Evolutionary conservation across 2,113 vertebrate species (phyloP).

Genomic region (Camelus bactrianus): DNA sequence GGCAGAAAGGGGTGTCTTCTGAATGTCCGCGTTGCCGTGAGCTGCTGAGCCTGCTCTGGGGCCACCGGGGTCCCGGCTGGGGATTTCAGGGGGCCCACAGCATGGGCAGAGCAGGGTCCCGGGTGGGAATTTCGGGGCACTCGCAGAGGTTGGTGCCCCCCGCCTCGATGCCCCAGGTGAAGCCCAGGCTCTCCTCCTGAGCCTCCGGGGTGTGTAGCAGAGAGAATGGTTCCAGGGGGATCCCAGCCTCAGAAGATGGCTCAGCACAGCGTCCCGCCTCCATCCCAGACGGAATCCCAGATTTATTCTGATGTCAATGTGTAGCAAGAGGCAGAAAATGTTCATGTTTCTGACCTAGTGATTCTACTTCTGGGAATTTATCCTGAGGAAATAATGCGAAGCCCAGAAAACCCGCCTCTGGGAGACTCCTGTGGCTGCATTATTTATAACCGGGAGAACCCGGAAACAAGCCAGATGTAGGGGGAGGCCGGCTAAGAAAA

Average conservation of each 20-base stretch:
- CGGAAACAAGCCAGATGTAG: background rate
- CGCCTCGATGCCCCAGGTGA: background rate
- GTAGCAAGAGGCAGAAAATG: rapidly evolving
- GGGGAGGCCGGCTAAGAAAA: background rate
- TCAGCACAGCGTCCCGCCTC: background rate
- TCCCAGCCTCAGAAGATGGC: rapidly evolving
- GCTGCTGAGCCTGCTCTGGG: background rate
- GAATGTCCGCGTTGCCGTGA: rapidly evolving
- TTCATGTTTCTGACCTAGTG: rapidly evolving
- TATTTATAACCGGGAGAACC: background rate
- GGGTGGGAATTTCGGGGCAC: background rate
- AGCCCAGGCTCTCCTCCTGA: background rate
- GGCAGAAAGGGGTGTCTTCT: conserved; percentile 63
- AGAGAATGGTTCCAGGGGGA: rapidly evolving
- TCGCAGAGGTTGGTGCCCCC: rapidly evolving
- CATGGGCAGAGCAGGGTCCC: rapidly evolving
- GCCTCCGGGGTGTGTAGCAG: rapidly evolving
- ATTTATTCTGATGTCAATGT: rapidly evolving
- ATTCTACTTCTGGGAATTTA: background rate
- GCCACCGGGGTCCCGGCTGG: rapidly evolving
- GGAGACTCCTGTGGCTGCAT: rapidly evolving
- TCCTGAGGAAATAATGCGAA: background rate
- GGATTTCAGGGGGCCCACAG: background rate
- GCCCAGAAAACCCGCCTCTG: rapidly evolving
- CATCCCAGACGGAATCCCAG: background rate